Evolutionary conservation across 2,888 invertebrate species (phyloP), one percentile per base, ranked within the genome.

Genomic region (Drosophila vallismaia): DNA sequence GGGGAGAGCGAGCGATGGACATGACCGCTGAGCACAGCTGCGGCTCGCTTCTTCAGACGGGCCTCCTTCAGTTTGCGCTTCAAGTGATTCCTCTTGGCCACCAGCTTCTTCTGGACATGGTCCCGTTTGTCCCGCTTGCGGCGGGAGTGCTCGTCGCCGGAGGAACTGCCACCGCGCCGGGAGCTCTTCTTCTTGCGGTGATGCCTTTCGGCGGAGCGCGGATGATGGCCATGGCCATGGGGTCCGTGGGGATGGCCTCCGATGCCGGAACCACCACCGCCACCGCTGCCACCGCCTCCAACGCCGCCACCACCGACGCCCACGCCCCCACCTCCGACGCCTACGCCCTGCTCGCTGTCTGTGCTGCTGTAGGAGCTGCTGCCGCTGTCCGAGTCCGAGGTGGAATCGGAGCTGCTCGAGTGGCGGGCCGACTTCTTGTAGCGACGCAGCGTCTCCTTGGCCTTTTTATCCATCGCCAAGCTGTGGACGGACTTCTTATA

Each of bases 181-280:
- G 93, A 62, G 24, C 76, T 68, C 79, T 91, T 92, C 92, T 94
- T 91, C 36, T 93, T 92, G 68, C 93, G 93, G 66, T 92, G 90
- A 46, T 92, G 89, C 0, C 88, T 76, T 26, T 86, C 86, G 0
- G 48, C 69, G 4, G 64, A 56, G 2, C 86, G 77, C 26, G 77
- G 76, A 53, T 88, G 79, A 52, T 85, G 81, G 0, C 73, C 54
- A 28, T 70, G 70, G 29, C 53, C 69, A 9, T 70, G 69, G 3
- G 58, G 36, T 8, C 14, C 42, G 46, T 70, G 70, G 9, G 72
- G 40, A 6, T 71, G 70, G 0, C 44, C 46, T n/a, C 59, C 24
- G 19, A 44, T 44, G 24, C 44, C 44, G 10, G 24, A 24, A 9
- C 44, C 10, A 3, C 44, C 44, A 8, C 44, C 44, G 8, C 12